Conservation (phyloP, 2,797 vertebrate species). For the Coracias cyanogaster region DNA sequence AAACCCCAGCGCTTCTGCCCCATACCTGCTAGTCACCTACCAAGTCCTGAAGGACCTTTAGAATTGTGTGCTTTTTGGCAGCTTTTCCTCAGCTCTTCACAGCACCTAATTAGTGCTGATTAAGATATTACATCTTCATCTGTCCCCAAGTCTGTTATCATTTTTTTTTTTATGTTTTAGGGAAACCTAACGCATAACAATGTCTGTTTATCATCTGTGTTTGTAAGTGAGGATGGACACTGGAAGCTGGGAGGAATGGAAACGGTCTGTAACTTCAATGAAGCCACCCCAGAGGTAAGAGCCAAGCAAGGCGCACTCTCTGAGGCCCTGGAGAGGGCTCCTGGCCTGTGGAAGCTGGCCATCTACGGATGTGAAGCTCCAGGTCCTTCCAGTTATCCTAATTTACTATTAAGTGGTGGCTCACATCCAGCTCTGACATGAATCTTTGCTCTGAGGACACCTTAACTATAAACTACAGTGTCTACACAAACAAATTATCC, state of each 20-base stretch:
- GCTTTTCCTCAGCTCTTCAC: not conserved
- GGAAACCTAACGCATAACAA: slow-evolving; percentile 97
- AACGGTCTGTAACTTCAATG: slow-evolving; percentile 91
- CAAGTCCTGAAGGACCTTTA: not conserved
- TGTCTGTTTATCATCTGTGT: slow-evolving; percentile 91
- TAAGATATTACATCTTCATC: not conserved
- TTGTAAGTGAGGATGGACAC: slow-evolving; percentile 96
- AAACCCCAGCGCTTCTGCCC: not conserved
- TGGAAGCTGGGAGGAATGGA: slow-evolving; percentile 99
- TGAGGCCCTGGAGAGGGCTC: not conserved
- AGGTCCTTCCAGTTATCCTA: not conserved
- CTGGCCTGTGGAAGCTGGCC: not conserved
- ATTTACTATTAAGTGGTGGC: not conserved
- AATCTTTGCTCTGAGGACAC: not conserved
- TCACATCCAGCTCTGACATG: not conserved
- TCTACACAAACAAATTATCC: not conserved
- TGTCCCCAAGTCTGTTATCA: not conserved
- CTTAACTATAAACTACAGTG: not conserved
- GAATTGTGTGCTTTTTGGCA: not conserved
- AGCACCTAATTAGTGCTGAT: not conserved
- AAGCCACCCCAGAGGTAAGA: slow-evolving; percentile 92
- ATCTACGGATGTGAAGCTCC: not conserved
- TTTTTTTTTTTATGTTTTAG: slow-evolving; percentile 67
- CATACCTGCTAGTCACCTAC: not conserved
- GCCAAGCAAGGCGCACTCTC: not conserved